These are phyloP conservation scores for Excalfactoria chinensis DNA, from an alignment of 2,113 vertebrate genomes.

Conservation along the genomic window DNA sequence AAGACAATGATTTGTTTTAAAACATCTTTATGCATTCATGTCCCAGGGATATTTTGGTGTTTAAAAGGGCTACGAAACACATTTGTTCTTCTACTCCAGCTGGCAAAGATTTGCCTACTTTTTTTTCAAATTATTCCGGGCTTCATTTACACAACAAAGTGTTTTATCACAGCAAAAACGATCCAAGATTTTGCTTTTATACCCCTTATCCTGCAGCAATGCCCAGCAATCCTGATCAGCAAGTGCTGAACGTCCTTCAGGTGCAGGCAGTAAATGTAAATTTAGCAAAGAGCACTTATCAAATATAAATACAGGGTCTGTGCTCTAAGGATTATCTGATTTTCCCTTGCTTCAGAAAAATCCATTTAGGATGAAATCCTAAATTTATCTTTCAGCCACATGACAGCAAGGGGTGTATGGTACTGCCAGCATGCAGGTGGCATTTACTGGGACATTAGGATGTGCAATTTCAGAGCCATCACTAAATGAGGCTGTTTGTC, in stretches of 20 bases:
- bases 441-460: neutral
- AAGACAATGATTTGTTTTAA: neutral
- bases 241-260: neutral
- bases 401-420: neutral
- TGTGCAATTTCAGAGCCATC: neutral
- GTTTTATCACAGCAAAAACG: neutral
- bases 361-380: neutral
- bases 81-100: neutral
- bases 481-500: neutral
- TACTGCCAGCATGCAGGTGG: neutral
- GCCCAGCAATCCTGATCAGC: neutral
- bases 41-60: neutral
- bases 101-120: neutral
- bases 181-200: neutral
- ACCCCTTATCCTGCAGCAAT: neutral
- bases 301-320: slow-evolving; percentile 4
- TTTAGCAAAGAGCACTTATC: slow-evolving; percentile 27
- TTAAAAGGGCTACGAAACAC: neutral
- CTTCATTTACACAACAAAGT: neutral
- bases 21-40: neutral
- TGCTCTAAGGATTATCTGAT: neutral
- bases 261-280: slow-evolving; percentile 3
- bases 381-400: neutral
- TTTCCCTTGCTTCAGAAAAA: slow-evolving; percentile 33
- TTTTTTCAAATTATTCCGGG: neutral